Percentiles rank a stretch among this genome's conserved stretches.
Conservation (phyloP, 2,888 invertebrate species). For the Caradrina kadenii region DNA sequence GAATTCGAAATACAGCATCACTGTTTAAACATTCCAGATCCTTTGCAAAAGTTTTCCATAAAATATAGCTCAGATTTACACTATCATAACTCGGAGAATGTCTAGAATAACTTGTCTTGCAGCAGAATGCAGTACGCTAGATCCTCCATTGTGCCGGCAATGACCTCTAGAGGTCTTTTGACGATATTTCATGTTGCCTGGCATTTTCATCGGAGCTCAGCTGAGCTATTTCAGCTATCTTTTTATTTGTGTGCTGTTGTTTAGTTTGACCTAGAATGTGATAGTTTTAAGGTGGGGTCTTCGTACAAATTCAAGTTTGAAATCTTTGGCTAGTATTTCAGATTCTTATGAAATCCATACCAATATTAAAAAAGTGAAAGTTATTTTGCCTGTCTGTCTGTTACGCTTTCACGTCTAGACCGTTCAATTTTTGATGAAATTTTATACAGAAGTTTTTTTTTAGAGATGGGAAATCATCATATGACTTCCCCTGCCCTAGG, state of each 20-base stretch:
- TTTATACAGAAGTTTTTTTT: no score
- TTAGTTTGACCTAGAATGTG: conserved; percentile 22
- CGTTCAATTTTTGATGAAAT: no score
- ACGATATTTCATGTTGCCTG: conserved; percentile 59
- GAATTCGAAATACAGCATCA: not conserved
- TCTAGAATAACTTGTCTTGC: conserved; percentile 52
- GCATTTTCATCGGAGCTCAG: conserved; percentile 60
- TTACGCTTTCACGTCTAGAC: no score
- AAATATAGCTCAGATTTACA: conserved; percentile 51
- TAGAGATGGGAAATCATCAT: no score
- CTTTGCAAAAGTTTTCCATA: conserved; percentile 16
- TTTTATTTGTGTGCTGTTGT: conserved; percentile 41
- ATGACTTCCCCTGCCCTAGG: no score
- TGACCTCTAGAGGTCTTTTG: conserved; percentile 58
- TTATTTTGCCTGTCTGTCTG: no score
- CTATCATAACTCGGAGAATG: conserved; percentile 42
- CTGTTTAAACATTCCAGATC: conserved; percentile 21
- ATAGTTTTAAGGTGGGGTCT: conserved; percentile 6
- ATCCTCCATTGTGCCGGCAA: conserved; percentile 50
- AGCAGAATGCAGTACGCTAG: conserved; percentile 54
- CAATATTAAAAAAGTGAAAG: no score
- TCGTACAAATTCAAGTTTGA: not conserved
- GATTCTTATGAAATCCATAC: no score
- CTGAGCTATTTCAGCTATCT: conserved; percentile 45
- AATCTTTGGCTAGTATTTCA: no score